Evolutionary conservation across 2,797 vertebrate genomes (phyloP).

Genomic region (Cynopterus sphinx): DNA sequence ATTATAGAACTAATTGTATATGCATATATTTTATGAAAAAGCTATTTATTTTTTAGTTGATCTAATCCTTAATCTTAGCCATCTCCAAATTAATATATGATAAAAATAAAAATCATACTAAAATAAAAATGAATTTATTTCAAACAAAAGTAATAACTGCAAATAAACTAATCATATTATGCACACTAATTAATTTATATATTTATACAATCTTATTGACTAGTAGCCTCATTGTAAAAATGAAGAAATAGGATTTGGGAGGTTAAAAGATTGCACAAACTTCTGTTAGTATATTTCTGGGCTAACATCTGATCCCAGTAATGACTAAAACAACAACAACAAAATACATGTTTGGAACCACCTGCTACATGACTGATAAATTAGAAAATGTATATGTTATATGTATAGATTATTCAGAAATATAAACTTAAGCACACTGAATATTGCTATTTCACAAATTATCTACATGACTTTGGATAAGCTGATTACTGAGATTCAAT

Average conservation of each 20-base stretch:
- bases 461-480: background rate
- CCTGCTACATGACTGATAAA: background rate
- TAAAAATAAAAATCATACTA: background rate
- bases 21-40: background rate
- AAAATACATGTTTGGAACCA: background rate
- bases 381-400: background rate
- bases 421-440: background rate
- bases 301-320: background rate
- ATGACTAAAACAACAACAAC: background rate
- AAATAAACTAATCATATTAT: background rate
- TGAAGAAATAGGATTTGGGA: background rate
- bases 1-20: background rate
- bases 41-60: background rate
- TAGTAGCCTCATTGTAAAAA: background rate
- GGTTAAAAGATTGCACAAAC: background rate
- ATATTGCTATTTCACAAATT: background rate
- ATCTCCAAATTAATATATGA: background rate
- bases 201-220: background rate
- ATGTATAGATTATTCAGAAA: background rate
- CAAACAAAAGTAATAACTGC: background rate
- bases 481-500: background rate
- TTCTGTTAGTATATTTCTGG: background rate
- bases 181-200: background rate
- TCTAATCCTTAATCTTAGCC: background rate
- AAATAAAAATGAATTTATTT: background rate